phyloP scores from a whole-genome alignment of 2,113 vertebrate genomes.

The Nannospalax galili region DNA sequence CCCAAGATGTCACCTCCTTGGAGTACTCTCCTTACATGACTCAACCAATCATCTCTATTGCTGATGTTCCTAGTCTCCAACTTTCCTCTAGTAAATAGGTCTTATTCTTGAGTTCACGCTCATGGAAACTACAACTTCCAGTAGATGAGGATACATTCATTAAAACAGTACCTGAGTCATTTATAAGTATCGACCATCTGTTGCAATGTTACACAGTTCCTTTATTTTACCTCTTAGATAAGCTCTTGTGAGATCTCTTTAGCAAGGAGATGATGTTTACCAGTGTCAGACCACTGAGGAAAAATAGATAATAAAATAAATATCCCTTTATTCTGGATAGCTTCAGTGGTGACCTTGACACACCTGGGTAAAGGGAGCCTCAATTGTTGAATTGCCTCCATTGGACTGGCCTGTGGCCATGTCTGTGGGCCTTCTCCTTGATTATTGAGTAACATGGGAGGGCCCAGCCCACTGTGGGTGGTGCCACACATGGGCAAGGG shows the following conservation, averaged over 20 bases:
- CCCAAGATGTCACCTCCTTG: background rate
- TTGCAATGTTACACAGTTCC: background rate
- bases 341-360: too few species aligned
- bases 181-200: background rate
- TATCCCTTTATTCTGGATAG: too few species aligned
- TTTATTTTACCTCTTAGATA: background rate
- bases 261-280: background rate
- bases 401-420: too few species aligned
- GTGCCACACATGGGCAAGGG: too few species aligned
- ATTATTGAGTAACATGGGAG: too few species aligned
- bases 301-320: background rate
- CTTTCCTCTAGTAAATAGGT: background rate
- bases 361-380: too few species aligned
- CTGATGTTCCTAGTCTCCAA: background rate
- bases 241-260: background rate
- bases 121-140: background rate
- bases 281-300: background rate
- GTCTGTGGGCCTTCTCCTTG: too few species aligned
- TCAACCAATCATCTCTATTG: background rate
- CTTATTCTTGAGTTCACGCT: background rate
- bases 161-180: background rate
- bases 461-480: too few species aligned
- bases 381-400: too few species aligned
- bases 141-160: background rate
- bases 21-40: background rate